Base-by-base conservation (phyloP, 2,797 vertebrate genomes). In the Schizopygopsis malacanthus region DNA sequence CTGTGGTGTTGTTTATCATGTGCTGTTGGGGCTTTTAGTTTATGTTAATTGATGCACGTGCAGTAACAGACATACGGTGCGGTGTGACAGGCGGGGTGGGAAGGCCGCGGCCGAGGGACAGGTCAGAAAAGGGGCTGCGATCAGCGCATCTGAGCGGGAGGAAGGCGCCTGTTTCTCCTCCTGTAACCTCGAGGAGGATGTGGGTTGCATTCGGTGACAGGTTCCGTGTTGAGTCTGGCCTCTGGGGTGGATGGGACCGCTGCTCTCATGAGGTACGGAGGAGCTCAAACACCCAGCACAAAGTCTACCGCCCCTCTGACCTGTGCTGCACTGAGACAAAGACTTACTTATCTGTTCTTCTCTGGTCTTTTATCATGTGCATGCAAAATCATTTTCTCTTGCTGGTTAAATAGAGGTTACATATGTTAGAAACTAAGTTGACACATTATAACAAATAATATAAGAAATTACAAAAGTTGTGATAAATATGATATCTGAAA, bases 201-300 rank as follows among this genome's bases (percentile, higher is more conserved):
- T 83, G 92, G 90, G 87, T 90, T 87, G 89, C 91, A 83, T 91
- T 87, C 87, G 69, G 4, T 95, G 95, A 95, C 94, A 95, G 95
- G 87, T 91, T 90, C 92, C 91, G 91, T 85, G 92, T 93, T 91
- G 90, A 90, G 90, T 92, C 92, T 86, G 89, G 92, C 93, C 91
- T 90, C 90, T 85, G 85, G 91, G 93, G 93, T 93, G 85, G 65
- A 85, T 86, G 72, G 88, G 92, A 91, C 91, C 86, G 85, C 45
- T 11, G 80, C 59, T 79, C 81, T 88, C 89, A 85, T 93, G 91
- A 50, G 77, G 76, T 86, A 85, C 39, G 75, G 89, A 86, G 89
- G 72, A 50, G 28, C 67, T 94, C 92, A 93, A 91, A 91, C 91
- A 85, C 86, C 85, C 89, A 92, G 91, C 90, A 88, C 82, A 79